These are phyloP conservation scores for Argyresthia goedartella DNA, from an alignment of 2,888 invertebrate genomes.

Conservation along the genomic window DNA sequence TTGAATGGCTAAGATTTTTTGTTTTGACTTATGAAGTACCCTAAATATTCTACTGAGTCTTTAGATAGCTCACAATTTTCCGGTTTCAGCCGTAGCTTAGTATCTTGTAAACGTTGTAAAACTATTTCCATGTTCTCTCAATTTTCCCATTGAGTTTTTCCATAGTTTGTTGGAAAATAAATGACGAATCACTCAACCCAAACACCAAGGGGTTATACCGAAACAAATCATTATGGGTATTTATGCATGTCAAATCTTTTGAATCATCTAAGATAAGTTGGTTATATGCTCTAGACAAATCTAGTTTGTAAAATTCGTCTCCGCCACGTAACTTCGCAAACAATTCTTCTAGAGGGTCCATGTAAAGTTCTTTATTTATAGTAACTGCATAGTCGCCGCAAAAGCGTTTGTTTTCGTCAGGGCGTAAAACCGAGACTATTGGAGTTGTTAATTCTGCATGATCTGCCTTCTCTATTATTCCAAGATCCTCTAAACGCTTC, in stretches of 20 bases:
- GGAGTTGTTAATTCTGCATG: background rate
- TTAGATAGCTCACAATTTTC: constrained; percentile 8
- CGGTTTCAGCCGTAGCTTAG: constrained; percentile 5
- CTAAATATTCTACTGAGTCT: background rate
- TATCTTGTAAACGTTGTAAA: constrained; percentile 3
- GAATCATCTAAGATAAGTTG: background rate
- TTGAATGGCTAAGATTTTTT: background rate
- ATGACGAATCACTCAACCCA: constrained; percentile 20
- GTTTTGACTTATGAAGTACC: background rate
- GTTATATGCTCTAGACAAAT: constrained; percentile 1
- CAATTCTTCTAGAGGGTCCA: background rate
- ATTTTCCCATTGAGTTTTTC: constrained; percentile 9
- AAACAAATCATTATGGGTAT: constrained; percentile 17
- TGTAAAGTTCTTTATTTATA: background rate
- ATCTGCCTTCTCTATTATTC: background rate
- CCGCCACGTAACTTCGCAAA: background rate
- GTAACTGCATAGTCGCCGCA: background rate
- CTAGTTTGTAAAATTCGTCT: background rate
- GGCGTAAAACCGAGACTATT: background rate
- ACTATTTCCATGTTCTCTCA: constrained; percentile 7
- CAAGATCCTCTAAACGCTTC: background rate
- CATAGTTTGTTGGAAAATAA: constrained; percentile 23
- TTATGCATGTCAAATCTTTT: constrained; percentile 10
- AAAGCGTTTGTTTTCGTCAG: background rate
- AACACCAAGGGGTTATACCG: constrained; percentile 14